Percentiles rank a stretch among this genome's conserved stretches.
Evolutionary conservation across 2,888 invertebrate genomes (phyloP).

Genomic region (Synanthedon formicaeformis): DNA sequence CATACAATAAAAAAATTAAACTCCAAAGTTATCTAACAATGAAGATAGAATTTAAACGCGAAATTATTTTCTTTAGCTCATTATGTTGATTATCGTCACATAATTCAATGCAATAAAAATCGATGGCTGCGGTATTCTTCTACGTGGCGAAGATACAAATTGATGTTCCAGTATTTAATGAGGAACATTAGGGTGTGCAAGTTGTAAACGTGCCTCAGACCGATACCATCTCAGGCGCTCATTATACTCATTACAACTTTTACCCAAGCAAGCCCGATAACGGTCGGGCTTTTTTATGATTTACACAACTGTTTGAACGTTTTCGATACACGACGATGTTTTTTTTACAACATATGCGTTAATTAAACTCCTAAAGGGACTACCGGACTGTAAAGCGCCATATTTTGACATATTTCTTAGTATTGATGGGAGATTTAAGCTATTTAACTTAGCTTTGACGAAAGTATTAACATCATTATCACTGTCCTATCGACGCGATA

Average conservation of each 20-base stretch:
- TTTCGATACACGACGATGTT: neutral
- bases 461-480: no score
- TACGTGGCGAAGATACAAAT: constrained; percentile 39
- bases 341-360: neutral
- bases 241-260: constrained; percentile 43
- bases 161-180: constrained; percentile 39
- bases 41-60: no score
- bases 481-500: no score
- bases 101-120: constrained; percentile 15
- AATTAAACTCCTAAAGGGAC: no score
- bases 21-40: no score
- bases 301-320: constrained; percentile 27
- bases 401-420: no score
- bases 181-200: constrained; percentile 39
- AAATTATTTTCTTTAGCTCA: constrained; percentile 1
- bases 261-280: constrained; percentile 30
- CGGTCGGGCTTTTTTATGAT: constrained; percentile 29
- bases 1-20: no score
- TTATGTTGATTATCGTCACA: neutral
- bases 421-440: no score
- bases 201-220: constrained; percentile 19
- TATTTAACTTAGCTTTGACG: no score
- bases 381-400: no score
- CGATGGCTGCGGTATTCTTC: constrained; percentile 15
- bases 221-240: constrained; percentile 38